Percentiles rank a stretch among this genome's conserved stretches.
Conservation (phyloP, 2,797 vertebrate genomes). For the Cuniculus paca region DNA sequence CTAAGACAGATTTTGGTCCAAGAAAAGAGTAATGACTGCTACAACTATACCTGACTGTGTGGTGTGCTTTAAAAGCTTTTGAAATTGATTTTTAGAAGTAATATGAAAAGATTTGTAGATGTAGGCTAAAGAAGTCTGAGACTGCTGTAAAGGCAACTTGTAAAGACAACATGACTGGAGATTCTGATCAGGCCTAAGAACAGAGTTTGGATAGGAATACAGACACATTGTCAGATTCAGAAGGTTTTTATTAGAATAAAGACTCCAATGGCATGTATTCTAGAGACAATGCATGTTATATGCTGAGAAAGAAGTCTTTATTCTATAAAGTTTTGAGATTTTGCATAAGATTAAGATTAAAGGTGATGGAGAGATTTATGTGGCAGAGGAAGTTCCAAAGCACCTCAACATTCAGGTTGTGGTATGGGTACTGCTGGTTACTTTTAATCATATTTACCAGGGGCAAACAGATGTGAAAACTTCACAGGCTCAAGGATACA, state of each 20-base stretch:
- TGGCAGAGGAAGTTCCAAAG: neutral
- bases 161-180: neutral
- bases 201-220: neutral
- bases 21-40: neutral
- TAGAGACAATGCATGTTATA: neutral
- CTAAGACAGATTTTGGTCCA: no score
- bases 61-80: neutral
- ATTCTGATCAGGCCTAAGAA: neutral
- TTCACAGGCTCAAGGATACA: neutral
- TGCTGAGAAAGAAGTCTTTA: neutral
- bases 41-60: neutral
- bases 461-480: neutral
- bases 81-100: neutral
- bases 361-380: neutral
- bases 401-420: neutral
- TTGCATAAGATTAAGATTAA: neutral
- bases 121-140: neutral
- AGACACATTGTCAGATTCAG: neutral
- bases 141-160: neutral
- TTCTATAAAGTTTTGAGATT: neutral
- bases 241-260: neutral
- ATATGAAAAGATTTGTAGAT: neutral
- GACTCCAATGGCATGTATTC: neutral
- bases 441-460: neutral
- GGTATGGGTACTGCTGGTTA: neutral